phyloP scores from a whole-genome alignment of 2,113 vertebrate species.

The Triplophysa siluroides region DNA sequence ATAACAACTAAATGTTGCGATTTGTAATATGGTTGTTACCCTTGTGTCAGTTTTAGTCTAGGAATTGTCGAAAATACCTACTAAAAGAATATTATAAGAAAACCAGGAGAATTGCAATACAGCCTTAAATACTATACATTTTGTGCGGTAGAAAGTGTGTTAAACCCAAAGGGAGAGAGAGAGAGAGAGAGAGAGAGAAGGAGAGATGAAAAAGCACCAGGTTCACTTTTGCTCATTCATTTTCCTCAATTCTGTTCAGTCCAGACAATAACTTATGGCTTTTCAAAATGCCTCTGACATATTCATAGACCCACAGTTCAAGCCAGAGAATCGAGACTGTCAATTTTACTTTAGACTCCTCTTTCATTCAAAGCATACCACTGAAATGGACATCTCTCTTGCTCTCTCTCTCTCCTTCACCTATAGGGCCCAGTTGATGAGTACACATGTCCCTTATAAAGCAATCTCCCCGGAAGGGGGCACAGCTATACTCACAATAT shows the following conservation, averaged over 20 bases:
- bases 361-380: constrained; percentile 53
- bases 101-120: neutral
- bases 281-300: constrained; percentile 60
- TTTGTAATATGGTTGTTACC: neutral
- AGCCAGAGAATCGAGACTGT: constrained; percentile 47
- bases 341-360: constrained; percentile 56
- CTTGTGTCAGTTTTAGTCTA: neutral
- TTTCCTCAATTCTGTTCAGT: constrained; percentile 51
- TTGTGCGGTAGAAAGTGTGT: neutral
- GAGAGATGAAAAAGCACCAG: constrained; percentile 34
- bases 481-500: constrained; percentile 55
- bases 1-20: neutral
- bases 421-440: constrained; percentile 18
- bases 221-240: constrained; percentile 48
- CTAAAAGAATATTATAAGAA: no score
- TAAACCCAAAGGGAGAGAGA: neutral
- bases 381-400: constrained; percentile 46
- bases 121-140: neutral
- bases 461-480: constrained; percentile 52
- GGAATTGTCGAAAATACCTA: neutral
- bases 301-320: constrained; percentile 52
- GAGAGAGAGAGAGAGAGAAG: neutral
- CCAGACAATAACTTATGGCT: constrained; percentile 59
- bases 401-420: constrained; percentile 12
- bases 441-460: constrained; percentile 49